phyloP scores from a whole-genome alignment of 2,113 vertebrate species.

The Hymenochirus boettgeri region DNA sequence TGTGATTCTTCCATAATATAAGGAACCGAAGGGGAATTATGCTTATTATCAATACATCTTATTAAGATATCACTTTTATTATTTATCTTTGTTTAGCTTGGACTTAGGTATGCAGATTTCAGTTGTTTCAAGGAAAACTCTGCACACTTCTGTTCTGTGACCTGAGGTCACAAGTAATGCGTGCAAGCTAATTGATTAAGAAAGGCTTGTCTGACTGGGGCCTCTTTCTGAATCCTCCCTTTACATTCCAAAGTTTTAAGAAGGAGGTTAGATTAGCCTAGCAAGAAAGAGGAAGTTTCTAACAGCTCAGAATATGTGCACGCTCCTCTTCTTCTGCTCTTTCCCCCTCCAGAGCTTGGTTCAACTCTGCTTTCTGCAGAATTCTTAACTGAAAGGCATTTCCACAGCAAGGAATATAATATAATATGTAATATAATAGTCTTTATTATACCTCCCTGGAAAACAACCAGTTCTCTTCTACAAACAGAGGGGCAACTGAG shows the following conservation, averaged over 20 bases:
- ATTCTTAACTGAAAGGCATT: slow-evolving; percentile 6
- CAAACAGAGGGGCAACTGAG: slow-evolving; percentile 58
- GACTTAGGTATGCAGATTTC: slow-evolving; percentile 58
- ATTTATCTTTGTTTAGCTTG: too few relatives aligned
- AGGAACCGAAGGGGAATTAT: too few relatives aligned
- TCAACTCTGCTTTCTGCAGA: not conserved
- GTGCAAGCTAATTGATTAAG: slow-evolving; percentile 90
- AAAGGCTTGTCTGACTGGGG: slow-evolving; percentile 86
- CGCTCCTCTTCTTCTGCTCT: not conserved
- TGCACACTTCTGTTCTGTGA: slow-evolving; percentile 77
- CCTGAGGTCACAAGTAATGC: slow-evolving; percentile 85
- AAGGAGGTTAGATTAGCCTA: slow-evolving; percentile 73
- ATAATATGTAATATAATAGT: too few relatives aligned
- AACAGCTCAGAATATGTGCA: slow-evolving; percentile 60
- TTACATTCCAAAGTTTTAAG: slow-evolving; percentile 88
- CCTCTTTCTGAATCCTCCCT: slow-evolving; percentile 79
- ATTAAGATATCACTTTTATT: too few relatives aligned
- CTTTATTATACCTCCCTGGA: slow-evolving; percentile 44
- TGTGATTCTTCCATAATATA: too few relatives aligned
- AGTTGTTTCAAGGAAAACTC: slow-evolving; percentile 70
- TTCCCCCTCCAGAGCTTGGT: not conserved
- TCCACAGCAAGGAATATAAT: not conserved
- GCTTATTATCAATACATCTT: too few relatives aligned
- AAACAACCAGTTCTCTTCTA: slow-evolving; percentile 75
- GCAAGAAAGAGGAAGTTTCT: slow-evolving; percentile 75